Evolutionary conservation across 2,888 invertebrate genomes (phyloP).

Genomic region (Leucophenga maculata): DNA sequence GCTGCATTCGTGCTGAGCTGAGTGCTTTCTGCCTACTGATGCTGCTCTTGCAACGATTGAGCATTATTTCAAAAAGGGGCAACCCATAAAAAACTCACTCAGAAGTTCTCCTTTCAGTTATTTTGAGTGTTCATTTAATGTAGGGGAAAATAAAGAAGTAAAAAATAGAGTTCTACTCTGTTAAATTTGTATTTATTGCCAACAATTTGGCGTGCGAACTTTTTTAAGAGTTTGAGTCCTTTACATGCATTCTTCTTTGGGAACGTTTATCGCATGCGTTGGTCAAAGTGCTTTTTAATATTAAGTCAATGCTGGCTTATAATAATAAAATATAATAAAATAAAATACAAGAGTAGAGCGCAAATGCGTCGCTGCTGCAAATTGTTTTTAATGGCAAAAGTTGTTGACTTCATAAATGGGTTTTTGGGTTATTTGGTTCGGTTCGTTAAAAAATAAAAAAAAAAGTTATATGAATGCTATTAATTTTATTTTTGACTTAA

Average conservation of each 20-base stretch:
- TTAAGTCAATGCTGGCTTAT: conserved; percentile 41
- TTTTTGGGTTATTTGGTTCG: not conserved
- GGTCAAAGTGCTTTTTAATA: conserved; percentile 59
- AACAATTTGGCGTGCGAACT: conserved; percentile 64
- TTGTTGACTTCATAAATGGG: conserved; percentile 10
- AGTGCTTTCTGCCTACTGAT: too few relatives aligned
- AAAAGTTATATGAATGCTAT: too few relatives aligned
- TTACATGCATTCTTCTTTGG: conserved; percentile 32
- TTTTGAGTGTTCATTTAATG: conserved; percentile 18
- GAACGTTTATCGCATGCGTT: conserved; percentile 53
- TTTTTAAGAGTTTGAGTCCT: conserved; percentile 44
- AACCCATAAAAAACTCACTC: conserved; percentile 8
- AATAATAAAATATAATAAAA: conserved; percentile 23
- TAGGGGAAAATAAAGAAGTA: conserved; percentile 42
- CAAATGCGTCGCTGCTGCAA: not conserved
- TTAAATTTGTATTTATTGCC: conserved; percentile 68
- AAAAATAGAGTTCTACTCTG: conserved; percentile 33
- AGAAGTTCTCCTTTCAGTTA: not conserved
- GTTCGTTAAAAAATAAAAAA: not conserved
- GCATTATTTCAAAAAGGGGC: not conserved
- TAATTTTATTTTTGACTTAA: too few relatives aligned
- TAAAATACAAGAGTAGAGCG: not conserved
- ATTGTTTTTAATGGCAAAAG: conserved; percentile 21
- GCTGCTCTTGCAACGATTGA: not conserved
- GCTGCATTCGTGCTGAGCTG: not conserved